phyloP scores from a whole-genome alignment of 1,140 invertebrate genomes.

The Drosophila willistoni region DNA sequence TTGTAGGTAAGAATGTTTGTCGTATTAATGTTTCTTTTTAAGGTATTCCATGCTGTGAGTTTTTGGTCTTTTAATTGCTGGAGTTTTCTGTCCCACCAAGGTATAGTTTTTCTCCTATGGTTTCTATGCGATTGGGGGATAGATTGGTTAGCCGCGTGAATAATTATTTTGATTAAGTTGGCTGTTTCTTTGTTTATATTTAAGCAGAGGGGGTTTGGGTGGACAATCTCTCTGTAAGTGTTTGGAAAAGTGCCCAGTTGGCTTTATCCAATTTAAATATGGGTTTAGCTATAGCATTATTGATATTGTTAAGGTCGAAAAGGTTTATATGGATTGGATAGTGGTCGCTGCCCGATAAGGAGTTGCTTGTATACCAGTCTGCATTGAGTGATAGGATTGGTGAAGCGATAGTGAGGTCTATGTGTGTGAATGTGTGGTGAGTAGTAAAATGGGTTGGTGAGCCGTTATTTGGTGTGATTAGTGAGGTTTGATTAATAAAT shows the following conservation, averaged over 20 bases:
- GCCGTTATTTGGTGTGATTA: too few relatives aligned
- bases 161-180: constrained; percentile 1
- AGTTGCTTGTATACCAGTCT: not conserved
- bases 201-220: not conserved
- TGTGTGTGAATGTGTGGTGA: too few relatives aligned
- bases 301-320: too few relatives aligned
- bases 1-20: constrained; percentile 32
- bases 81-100: constrained; percentile 32
- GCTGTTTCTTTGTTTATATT: not conserved
- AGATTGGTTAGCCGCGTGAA: not conserved
- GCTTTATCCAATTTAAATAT: constrained; percentile 23
- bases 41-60: constrained; percentile 10
- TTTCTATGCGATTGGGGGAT: not conserved
- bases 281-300: too few relatives aligned
- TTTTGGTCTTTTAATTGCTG: constrained; percentile 29
- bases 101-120: not conserved
- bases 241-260: not conserved
- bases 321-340: too few relatives aligned
- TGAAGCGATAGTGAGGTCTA: too few relatives aligned
- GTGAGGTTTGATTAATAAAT: too few relatives aligned
- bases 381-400: too few relatives aligned
- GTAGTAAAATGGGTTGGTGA: too few relatives aligned
- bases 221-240: too few relatives aligned
- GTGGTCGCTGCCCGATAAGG: too few relatives aligned
- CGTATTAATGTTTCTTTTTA: constrained; percentile 35